Evolutionary conservation across 2,113 vertebrate species (phyloP).

Genomic region (Otus sunia): DNA sequence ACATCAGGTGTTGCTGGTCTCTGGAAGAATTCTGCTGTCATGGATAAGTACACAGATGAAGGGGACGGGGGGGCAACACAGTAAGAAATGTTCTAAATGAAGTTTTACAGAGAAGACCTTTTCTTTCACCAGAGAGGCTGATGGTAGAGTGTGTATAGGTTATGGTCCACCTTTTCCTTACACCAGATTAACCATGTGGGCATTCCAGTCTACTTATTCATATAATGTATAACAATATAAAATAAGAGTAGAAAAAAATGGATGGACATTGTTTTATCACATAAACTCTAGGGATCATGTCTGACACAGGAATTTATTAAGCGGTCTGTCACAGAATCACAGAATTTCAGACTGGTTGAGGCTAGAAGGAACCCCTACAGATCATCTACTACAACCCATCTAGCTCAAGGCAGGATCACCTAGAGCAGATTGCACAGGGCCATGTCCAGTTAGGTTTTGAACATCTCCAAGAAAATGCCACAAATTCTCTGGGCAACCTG

Average conservation of each 20-base stretch:
- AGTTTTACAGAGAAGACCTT: neutral
- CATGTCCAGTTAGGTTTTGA: neutral
- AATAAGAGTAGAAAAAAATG: neutral
- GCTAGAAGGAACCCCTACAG: neutral
- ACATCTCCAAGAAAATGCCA: neutral
- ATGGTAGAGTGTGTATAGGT: neutral
- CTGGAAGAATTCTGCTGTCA: neutral
- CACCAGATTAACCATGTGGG: neutral
- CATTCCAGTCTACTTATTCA: neutral
- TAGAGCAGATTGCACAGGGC: accelerated
- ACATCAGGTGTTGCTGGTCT: neutral
- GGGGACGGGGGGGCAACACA: neutral
- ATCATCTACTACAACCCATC: neutral
- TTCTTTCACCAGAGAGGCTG: neutral
- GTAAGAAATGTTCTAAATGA: neutral
- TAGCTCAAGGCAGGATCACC: neutral
- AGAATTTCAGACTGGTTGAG: neutral
- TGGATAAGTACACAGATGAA: neutral
- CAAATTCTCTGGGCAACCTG: neutral
- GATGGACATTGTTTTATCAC: neutral
- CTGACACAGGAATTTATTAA: neutral
- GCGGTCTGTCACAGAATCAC: neutral
- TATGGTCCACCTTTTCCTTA: neutral
- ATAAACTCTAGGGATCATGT: neutral
- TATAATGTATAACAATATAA: neutral